Evolutionary conservation across 2,797 vertebrate species (phyloP), one percentile per base, ranked within the genome.

Genomic region (Anguilla pacifica): DNA sequence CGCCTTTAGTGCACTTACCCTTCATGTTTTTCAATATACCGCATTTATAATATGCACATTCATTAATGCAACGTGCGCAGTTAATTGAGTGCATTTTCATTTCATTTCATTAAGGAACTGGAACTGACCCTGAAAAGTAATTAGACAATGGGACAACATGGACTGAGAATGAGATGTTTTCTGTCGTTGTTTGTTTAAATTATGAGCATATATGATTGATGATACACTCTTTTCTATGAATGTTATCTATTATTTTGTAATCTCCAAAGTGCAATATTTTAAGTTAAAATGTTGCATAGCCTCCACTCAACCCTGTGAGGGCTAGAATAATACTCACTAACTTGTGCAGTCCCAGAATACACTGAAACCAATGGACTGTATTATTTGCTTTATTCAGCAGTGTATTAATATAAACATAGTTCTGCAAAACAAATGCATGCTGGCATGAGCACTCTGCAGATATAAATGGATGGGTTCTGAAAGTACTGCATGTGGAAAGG

Each of bases 1-100:
- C 88, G 92, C 93, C 90, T 94, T 92, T 91, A 94, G 93, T 93
- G 93, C 92, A 92, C 94, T 94, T 92, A 93, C 94, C 91, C 90
- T 90, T 57, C 83, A 84, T 84, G 28, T 55, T 28, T 31, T 84
- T 53, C 83, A 59, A 53, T 57, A 84, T 84, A 84, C n/a, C 31
- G 10, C 53, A 15, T 84, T 84, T 59, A 35, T 51, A 35, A 84
- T 84, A 84, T 84, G 51, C 53, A 55, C 31, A 84, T 55, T 84
- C n/a, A 55, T 57, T 35, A 84, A 31, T 35, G 22, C 53, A 84
- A 31, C 46, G n/a, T 51, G 51, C 15, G 79, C 46, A 51, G 79
- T 51, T 51, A 51, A 82, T 51, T 82, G 43, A 25, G 79, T 49
- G 46, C 79, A 51, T 82, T 82, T 82, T 82, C 22, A 82, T 82